These are phyloP conservation scores for Pinctada fucata DNA, from an alignment of 2,888 invertebrate genomes.

Conservation along the genomic window DNA sequence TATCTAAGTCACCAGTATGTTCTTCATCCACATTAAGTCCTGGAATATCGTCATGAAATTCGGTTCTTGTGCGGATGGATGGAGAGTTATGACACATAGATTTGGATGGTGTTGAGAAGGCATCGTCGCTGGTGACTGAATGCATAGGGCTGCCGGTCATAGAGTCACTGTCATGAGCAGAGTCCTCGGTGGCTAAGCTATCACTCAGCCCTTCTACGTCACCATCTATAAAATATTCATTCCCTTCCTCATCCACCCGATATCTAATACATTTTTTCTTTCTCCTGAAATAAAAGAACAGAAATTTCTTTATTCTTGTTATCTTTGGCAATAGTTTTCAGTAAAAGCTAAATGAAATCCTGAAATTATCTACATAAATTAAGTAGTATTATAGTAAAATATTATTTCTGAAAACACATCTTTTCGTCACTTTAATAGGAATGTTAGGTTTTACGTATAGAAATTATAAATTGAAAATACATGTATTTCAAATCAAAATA, in stretches of 20 bases:
- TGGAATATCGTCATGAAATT: slow-evolving; percentile 29
- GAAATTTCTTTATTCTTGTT: background rate
- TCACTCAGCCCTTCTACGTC: slow-evolving; percentile 62
- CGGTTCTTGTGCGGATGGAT: slow-evolving; percentile 23
- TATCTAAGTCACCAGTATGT: slow-evolving; percentile 33
- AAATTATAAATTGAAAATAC: too few species aligned
- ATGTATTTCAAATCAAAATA: too few species aligned
- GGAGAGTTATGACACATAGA: slow-evolving; percentile 44
- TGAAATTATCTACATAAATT: background rate
- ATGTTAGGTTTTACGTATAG: too few species aligned
- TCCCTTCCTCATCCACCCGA: slow-evolving; percentile 65
- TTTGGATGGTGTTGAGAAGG: slow-evolving; percentile 57
- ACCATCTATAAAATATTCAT: slow-evolving; percentile 58
- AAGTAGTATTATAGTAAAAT: background rate
- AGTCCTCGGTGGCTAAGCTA: slow-evolving; percentile 51
- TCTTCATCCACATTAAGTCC: slow-evolving; percentile 27
- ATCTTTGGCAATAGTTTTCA: background rate
- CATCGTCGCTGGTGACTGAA: slow-evolving; percentile 56
- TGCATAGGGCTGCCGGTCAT: slow-evolving; percentile 61
- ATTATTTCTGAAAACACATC: background rate
- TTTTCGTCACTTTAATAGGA: too few species aligned
- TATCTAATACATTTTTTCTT: slow-evolving; percentile 79
- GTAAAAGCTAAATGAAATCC: background rate
- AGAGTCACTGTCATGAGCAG: slow-evolving; percentile 63
- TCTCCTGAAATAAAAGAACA: slow-evolving; percentile 69